Conservation (phyloP, 2,797 vertebrate genomes). For the Pogonophryne albipinna region DNA sequence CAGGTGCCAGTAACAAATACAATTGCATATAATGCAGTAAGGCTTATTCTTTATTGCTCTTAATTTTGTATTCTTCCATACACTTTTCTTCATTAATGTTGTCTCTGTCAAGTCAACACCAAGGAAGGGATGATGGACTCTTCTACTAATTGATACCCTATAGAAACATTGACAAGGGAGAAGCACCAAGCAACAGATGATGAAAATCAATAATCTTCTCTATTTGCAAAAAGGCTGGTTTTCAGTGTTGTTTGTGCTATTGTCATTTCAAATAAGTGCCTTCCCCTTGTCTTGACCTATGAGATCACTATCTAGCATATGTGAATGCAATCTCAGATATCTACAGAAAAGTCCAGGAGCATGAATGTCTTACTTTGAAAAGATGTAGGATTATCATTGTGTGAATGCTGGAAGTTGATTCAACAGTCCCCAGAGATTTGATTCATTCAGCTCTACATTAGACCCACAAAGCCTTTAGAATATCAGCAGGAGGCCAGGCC, state of each 20-base stretch:
- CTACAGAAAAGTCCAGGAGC: background rate
- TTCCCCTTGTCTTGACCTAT: background rate
- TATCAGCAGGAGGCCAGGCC: conserved; percentile 15
- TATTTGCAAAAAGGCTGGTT: too few species aligned
- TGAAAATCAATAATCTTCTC: too few species aligned
- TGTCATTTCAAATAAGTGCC: background rate
- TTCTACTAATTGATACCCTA: too few species aligned
- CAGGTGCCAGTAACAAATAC: too few species aligned
- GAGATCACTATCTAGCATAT: background rate
- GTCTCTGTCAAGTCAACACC: too few species aligned
- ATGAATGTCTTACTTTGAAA: background rate
- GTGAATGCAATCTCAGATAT: background rate
- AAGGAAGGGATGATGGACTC: too few species aligned
- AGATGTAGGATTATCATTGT: too few species aligned
- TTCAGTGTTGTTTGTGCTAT: too few species aligned
- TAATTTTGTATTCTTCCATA: too few species aligned
- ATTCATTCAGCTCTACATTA: background rate
- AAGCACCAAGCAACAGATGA: background rate
- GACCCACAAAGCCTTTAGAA: background rate
- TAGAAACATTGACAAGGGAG: background rate
- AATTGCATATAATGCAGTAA: too few species aligned
- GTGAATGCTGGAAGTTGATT: background rate
- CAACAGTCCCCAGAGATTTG: conserved; percentile 8
- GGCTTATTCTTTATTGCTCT: too few species aligned
- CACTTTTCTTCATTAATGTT: too few species aligned